phyloP scores from a whole-genome alignment of 1,140 invertebrate genomes.

The Oreohelix idahoensis region DNA sequence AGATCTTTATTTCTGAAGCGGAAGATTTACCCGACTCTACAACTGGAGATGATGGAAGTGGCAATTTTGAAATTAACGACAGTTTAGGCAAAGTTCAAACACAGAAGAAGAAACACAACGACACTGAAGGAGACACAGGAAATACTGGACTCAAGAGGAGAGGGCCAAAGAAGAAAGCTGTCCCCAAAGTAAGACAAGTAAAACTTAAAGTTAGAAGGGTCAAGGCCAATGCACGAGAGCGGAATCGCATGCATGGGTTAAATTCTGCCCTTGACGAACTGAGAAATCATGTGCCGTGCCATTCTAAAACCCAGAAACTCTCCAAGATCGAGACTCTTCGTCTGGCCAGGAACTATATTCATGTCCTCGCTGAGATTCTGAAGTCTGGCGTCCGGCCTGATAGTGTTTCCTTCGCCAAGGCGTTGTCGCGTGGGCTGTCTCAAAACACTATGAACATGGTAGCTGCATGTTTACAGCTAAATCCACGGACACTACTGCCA shows the following conservation, averaged over 20 bases:
- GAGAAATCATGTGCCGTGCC: slow-evolving; percentile 73
- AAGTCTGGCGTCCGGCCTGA: slow-evolving; percentile 74
- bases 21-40: slow-evolving; percentile 51
- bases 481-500: slow-evolving; percentile 70
- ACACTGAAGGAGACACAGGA: slow-evolving; percentile 16
- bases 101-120: not conserved
- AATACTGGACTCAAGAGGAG: slow-evolving; percentile 60
- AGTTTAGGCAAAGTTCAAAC: not conserved
- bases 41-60: slow-evolving; percentile 36
- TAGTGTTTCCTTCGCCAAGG: slow-evolving; percentile 74
- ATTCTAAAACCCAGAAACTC: slow-evolving; percentile 78
- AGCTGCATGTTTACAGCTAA: slow-evolving; percentile 72
- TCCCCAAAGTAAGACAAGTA: slow-evolving; percentile 75
- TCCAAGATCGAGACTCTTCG: slow-evolving; percentile 97
- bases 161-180: slow-evolving; percentile 72
- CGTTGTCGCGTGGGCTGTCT: slow-evolving; percentile 77
- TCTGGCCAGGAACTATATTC: slow-evolving; percentile 96
- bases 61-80: not conserved
- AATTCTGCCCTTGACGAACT: slow-evolving; percentile 78
- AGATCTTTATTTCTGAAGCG: slow-evolving; percentile 32
- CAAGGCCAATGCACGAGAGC: slow-evolving; percentile 79
- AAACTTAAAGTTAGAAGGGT: slow-evolving; percentile 71
- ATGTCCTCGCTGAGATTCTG: slow-evolving; percentile 76
- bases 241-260: slow-evolving; percentile 80
- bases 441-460: slow-evolving; percentile 78